Evolutionary conservation across 2,797 vertebrate species (phyloP), one percentile per base, ranked within the genome.

Genomic region (Spinus olivaceus): DNA sequence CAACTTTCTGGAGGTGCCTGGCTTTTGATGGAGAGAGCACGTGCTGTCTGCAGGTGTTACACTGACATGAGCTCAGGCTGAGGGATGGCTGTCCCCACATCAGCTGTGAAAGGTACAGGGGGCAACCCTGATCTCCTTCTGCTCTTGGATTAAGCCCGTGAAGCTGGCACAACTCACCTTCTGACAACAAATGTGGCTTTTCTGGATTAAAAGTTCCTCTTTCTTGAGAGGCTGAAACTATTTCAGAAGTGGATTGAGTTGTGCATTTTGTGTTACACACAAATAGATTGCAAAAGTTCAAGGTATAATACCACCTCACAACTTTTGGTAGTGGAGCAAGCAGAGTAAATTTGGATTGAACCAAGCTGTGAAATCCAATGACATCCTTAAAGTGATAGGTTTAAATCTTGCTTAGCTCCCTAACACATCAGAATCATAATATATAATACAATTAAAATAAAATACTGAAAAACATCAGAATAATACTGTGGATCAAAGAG

Each of bases 51-150:
- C 50, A 65, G 61, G 27, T 74, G 22, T 57, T 50, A 50, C 60
- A 23, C 25, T 16, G 42, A 28, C 9, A 23, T 0, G 0, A 80
- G 17, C 21, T 13, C 17, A 37, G 32, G 6, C 22, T 28, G 33
- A 64, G 37, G 32, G 6, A 1, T 15, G 49, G n/a, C 9, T 70
- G 7, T 32, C 41, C 28, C 47, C 10, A 1, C 24, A 15, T 30
- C 11, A 53, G 24, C 33, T 77, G 23, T 12, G 33, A 77, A 66
- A 77, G 3, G 5, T 41, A 11, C 13, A 11, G 59, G 17, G 21
- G 9, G 3, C 30, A 71, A 12, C 10, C 56, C 41, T 66, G 35
- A 42, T 19, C 23, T 54, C n/a, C 35, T 73, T 37, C 4, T 7
- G 27, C 9, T 2, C 49, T 64, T 63, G 16, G 19, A n/a, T 69